Base-by-base conservation (phyloP, 92 coral and sea anemone species). In the Chrysogorgia sp. region DNA sequence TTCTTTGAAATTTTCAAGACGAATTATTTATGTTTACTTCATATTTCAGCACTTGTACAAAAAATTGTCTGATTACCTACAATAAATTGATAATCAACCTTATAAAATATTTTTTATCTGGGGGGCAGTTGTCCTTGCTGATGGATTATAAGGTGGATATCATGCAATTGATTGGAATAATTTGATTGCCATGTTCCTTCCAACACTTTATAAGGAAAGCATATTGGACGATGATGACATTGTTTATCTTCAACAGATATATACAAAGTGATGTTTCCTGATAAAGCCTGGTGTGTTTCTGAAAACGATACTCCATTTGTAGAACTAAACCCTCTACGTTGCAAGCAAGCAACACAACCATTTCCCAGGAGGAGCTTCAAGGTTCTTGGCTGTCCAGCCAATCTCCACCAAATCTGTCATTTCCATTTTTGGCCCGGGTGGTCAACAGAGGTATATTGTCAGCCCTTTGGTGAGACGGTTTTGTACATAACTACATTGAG, bases 331-430 rank as follows among this genome's bases (percentile, higher is more conserved):
- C 88, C 90, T 67, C 77, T 86, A 3, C 66, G 41, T 40, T n/a
- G 63, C 80, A 22, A 81, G 84, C 76, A 66, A 47, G 50, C 68
- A 81, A 34, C 50, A 31, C 22, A 14, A 79, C 66, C 56, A 40
- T 10, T 47, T 80, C 57, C 64, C 80, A 21, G 69, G 64, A 12
- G 92, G 92, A 24, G 81, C 90, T 10, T 83, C 90, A 4, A 31
- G 71, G 40, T 83, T 82, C 57, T 23, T 89, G 33, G 88, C 90
- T 15, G 76, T 86, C 29, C 90, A 89, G 77, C 84, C 86, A 65
- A 86, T 86, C 30, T 69, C 75, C 60, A 72, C 86, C 28, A 86
- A 89, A 76, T 86, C 67, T 82, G 92, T 85, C 40, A 74, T 63
- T 64, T 82, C 88, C 25, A 77, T 9, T 7, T 34, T 53, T 0